A percentile compares a stretch with the other conserved stretches of the same genome.
Conservation (phyloP, 2,888 invertebrate genomes). For the Trissonchulus latispiculum region DNA sequence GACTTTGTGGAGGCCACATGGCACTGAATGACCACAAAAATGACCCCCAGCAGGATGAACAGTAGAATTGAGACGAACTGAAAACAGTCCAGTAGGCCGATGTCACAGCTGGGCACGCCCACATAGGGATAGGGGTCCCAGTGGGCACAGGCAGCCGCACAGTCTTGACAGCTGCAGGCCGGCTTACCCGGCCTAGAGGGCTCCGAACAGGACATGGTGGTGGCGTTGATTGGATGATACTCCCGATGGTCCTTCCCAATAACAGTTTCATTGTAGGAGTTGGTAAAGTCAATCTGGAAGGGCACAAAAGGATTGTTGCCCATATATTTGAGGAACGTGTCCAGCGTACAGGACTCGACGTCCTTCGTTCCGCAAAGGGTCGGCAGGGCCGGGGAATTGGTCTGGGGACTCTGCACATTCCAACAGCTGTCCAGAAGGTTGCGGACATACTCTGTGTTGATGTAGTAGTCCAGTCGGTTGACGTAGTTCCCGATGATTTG, state of each 20-base stretch:
- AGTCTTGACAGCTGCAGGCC: conserved; percentile 32
- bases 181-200: conserved; percentile 59
- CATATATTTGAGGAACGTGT: conserved; percentile 50
- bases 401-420: neutral
- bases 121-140: neutral
- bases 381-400: conserved; percentile 5
- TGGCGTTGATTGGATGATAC: conserved; percentile 39
- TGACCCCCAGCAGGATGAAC: neutral
- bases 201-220: conserved; percentile 53
- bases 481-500: neutral
- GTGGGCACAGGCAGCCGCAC: conserved; percentile 14
- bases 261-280: conserved; percentile 19
- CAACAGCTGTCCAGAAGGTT: neutral
- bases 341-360: conserved; percentile 59
- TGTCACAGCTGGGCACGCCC: conserved; percentile 10
- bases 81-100: conserved; percentile 10
- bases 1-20: neutral
- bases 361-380: conserved; percentile 41
- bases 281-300: conserved; percentile 44
- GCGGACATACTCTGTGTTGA: neutral
- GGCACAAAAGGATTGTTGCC: conserved; percentile 46
- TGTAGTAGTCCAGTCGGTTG: neutral
- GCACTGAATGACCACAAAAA: conserved; percentile 10
- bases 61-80: neutral
- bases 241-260: conserved; percentile 20